Base-by-base conservation (phyloP, 2,888 invertebrate genomes). In the Eupithecia centaureata region DNA sequence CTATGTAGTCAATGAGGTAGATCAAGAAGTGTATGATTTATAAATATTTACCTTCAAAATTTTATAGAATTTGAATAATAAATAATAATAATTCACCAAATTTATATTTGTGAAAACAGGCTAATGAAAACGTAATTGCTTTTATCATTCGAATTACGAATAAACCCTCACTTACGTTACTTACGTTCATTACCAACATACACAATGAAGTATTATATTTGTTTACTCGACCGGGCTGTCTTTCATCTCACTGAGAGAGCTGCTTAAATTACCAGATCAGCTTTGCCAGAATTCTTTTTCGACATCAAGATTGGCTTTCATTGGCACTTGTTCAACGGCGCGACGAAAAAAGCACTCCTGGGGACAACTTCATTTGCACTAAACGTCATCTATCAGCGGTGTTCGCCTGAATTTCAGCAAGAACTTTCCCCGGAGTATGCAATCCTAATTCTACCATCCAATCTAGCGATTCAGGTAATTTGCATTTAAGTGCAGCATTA, bases 261-360 rank as follows among this genome's bases (percentile, higher is more conserved):
- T 52, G 42, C 51, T 63, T 60, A 65, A 68, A 68, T 68, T 61
- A 63, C 64, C 56, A 54, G 47, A 56, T 56, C 57, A 67, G 32
- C 65, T 68, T 64, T 61, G 61, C 35, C 28, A 63, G 30, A 70
- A 57, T 54, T 67, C 54, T 67, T 75, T 73, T 85, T 82, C 77
- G 83, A 87, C 79, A 77, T 71, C 75, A 79, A 86, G 84, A 87
- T 86, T 82, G 83, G 83, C 82, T 83, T 84, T 85, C 85, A 88
- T 90, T 90, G 91, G 89, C 89, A 86, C 84, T 84, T 87, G 90
- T 86, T 91, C 86, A 91, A 89, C 90, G 83, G 83, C 76, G 86
- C 85, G 87, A 75, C 86, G 85, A 86, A 80, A 88, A 91, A 86
- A 79, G 83, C 86, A 84, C 92, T 89, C 91, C 68, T 73, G 92